phyloP scores from a whole-genome alignment of 2,113 vertebrate species.

The Prionailurus viverrinus region DNA sequence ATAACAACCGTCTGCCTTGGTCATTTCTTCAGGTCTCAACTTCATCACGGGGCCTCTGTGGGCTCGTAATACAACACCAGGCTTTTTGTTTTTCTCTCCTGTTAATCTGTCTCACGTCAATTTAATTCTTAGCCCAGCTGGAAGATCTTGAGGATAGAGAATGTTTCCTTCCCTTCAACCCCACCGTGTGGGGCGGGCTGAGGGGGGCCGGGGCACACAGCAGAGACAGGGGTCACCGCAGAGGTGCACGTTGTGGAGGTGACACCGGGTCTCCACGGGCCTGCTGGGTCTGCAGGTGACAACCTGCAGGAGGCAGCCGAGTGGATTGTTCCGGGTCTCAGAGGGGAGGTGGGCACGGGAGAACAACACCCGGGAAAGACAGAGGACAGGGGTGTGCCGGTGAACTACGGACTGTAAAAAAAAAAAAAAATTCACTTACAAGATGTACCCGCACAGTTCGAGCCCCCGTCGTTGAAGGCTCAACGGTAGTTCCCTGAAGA shows the following conservation, averaged over 20 bases:
- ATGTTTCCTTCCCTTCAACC: not conserved
- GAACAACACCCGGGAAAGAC: fast-evolving
- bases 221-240: not conserved
- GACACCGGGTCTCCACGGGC: no score
- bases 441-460: fast-evolving
- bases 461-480: not conserved
- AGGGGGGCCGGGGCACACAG: not conserved
- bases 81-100: not conserved
- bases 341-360: not conserved
- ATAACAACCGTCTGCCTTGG: not conserved
- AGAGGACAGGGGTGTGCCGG: no score
- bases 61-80: not conserved
- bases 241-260: not conserved
- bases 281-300: no score
- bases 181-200: no score
- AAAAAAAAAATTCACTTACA: not conserved
- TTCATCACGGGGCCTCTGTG: not conserved
- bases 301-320: not conserved
- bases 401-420: not conserved
- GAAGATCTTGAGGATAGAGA: not conserved
- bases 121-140: not conserved
- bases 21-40: not conserved
- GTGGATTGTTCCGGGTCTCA: not conserved
- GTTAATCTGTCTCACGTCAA: not conserved
- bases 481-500: not conserved